Percentiles rank a stretch among this genome's conserved stretches.
phyloP scores from a whole-genome alignment of 2,888 invertebrate genomes.

The Rhingia rostrata region DNA sequence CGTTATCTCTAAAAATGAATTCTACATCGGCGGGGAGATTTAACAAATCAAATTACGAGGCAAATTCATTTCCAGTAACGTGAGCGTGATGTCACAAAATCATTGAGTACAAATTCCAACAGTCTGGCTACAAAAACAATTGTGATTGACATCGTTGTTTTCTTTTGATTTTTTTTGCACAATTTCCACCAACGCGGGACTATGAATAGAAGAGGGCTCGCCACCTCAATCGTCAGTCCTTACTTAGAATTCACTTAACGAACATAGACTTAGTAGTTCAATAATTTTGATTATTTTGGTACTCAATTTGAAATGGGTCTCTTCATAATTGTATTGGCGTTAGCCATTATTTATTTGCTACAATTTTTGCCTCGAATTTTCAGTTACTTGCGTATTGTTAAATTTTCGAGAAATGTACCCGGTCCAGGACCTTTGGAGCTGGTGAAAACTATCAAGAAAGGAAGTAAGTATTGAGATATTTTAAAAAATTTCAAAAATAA shows the following conservation, averaged over 20 bases:
- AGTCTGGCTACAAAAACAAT: not conserved
- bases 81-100: not conserved
- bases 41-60: no score
- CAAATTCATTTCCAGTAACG: not conserved
- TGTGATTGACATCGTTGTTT: not conserved
- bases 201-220: slow-evolving; percentile 52
- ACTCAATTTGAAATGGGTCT: slow-evolving; percentile 33
- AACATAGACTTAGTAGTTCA: slow-evolving; percentile 15
- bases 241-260: slow-evolving; percentile 32
- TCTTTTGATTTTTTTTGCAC: slow-evolving; percentile 13
- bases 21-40: no score
- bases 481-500: not conserved
- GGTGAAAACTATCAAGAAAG: slow-evolving; percentile 79
- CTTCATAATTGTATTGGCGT: slow-evolving; percentile 27
- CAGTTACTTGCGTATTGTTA: slow-evolving; percentile 76
- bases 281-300: not conserved
- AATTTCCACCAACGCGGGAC: slow-evolving; percentile 10
- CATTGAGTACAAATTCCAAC: not conserved
- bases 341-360: slow-evolving; percentile 39
- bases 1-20: no score
- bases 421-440: slow-evolving; percentile 79
- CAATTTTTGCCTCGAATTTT: slow-evolving; percentile 40
- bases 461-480: slow-evolving; percentile 77
- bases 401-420: slow-evolving; percentile 78
- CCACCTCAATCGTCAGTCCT: slow-evolving; percentile 41